These are phyloP conservation scores for Hiodon alosoides DNA, from an alignment of 2,113 vertebrate genomes.

Conservation along the genomic window DNA sequence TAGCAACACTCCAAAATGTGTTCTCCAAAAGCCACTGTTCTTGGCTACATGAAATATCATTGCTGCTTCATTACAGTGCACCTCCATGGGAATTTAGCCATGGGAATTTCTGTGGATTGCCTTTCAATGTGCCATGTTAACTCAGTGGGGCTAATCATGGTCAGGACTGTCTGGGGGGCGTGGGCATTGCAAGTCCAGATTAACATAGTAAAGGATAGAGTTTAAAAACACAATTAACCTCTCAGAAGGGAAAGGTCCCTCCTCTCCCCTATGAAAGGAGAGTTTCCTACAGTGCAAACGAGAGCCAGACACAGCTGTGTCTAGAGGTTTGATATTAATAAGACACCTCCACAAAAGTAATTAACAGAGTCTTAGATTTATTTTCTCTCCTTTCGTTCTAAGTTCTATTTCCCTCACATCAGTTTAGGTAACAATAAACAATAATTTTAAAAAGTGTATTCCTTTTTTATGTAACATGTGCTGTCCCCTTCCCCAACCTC, in stretches of 20 bases:
- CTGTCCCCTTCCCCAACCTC: not conserved
- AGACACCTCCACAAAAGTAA: constrained; percentile 10
- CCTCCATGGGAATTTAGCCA: not conserved
- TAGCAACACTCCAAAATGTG: not conserved
- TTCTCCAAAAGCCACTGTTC: not conserved
- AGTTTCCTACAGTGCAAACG: constrained; percentile 8
- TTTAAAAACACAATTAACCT: constrained; percentile 28
- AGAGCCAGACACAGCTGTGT: not conserved
- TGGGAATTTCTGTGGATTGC: not conserved
- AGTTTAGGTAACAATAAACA: not conserved
- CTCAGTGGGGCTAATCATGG: constrained; percentile 6
- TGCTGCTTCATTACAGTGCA: not conserved
- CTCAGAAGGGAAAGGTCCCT: constrained; percentile 9
- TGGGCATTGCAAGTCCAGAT: constrained; percentile 16
- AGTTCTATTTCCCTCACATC: constrained; percentile 1
- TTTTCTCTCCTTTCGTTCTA: not conserved
- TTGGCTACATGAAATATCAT: constrained; percentile 3
- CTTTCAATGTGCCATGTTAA: not conserved
- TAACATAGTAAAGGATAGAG: constrained; percentile 14
- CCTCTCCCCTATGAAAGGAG: constrained; percentile 4
- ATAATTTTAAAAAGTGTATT: constrained; percentile 2
- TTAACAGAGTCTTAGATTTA: constrained; percentile 13
- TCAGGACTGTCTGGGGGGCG: constrained; percentile 7
- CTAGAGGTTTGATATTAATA: constrained; percentile 8
- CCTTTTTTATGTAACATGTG: not conserved